Conservation (phyloP, 2,888 invertebrate species). For the Tanypteryx hageni region DNA sequence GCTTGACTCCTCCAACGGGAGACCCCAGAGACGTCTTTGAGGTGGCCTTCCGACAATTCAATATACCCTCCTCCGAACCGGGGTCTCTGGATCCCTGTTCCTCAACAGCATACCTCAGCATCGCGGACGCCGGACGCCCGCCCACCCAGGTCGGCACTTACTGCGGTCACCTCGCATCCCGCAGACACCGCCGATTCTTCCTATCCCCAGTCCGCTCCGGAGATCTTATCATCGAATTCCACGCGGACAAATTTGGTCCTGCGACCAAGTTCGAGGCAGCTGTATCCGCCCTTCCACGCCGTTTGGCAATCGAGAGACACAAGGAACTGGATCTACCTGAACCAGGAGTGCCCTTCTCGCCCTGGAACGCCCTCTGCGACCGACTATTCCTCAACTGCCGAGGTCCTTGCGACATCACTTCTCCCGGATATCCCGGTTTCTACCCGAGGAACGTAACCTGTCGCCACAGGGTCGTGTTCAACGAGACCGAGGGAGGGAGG, state of each 20-base stretch:
- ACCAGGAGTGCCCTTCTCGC: conserved; percentile 15
- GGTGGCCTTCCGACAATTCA: conserved; percentile 48
- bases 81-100: neutral
- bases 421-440: conserved; percentile 44
- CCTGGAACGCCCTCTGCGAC: conserved; percentile 8
- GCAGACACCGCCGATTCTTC: conserved; percentile 5
- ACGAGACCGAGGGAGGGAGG: conserved; percentile 35
- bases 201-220: conserved; percentile 8
- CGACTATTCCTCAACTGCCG: conserved; percentile 44
- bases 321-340: conserved; percentile 43
- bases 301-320: conserved; percentile 13
- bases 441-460: conserved; percentile 56
- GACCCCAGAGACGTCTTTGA: conserved; percentile 39
- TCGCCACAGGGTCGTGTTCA: conserved; percentile 42
- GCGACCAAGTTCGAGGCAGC: conserved; percentile 29
- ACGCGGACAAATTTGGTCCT: conserved; percentile 12
- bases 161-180: conserved; percentile 32
- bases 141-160: neutral
- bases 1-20: neutral
- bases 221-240: conserved; percentile 34
- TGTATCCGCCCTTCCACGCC: conserved; percentile 1
- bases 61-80: neutral
- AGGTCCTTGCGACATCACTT: conserved; percentile 46
- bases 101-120: neutral
- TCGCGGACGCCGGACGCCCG: conserved; percentile 35